Percentiles rank a stretch among this genome's conserved stretches.
phyloP scores from a whole-genome alignment of 2,797 vertebrate genomes.

The Dryobates pubescens region DNA sequence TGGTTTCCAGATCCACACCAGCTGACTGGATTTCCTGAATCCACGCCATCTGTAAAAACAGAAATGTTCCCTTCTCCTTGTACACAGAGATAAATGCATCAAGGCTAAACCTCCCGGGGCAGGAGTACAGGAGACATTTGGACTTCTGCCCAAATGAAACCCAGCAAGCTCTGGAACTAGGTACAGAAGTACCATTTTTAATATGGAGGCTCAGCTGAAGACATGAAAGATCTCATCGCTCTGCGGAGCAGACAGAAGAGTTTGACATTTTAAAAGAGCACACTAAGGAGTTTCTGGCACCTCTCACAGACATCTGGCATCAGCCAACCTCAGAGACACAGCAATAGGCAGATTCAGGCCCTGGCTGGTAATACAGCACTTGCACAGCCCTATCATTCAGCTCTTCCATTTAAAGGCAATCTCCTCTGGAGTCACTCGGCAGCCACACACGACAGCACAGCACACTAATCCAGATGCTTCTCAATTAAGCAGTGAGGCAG shows the following conservation, averaged over 20 bases:
- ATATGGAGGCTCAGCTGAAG: neutral
- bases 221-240: neutral
- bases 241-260: neutral
- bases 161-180: neutral
- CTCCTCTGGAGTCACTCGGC: neutral
- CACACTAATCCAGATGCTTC: neutral
- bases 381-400: neutral
- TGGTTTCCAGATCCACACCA: conserved; percentile 70
- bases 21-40: conserved; percentile 70
- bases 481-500: neutral
- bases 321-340: neutral
- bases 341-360: neutral
- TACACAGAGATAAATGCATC: conserved; percentile 53
- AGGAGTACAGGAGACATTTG: conserved; percentile 2
- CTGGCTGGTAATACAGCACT: neutral
- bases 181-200: neutral
- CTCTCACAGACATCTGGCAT: conserved; percentile 18
- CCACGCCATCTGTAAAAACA: conserved; percentile 69
- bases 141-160: conserved; percentile 18
- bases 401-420: neutral
- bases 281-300: conserved; percentile 19
- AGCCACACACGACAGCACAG: rapidly evolving
- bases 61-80: conserved; percentile 61
- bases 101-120: neutral
- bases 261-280: conserved; percentile 22